Percentiles rank a stretch among this genome's conserved stretches.
These are phyloP conservation scores for Amphiprion percula DNA, from an alignment of 2,113 vertebrate species.

Conservation along the genomic window DNA sequence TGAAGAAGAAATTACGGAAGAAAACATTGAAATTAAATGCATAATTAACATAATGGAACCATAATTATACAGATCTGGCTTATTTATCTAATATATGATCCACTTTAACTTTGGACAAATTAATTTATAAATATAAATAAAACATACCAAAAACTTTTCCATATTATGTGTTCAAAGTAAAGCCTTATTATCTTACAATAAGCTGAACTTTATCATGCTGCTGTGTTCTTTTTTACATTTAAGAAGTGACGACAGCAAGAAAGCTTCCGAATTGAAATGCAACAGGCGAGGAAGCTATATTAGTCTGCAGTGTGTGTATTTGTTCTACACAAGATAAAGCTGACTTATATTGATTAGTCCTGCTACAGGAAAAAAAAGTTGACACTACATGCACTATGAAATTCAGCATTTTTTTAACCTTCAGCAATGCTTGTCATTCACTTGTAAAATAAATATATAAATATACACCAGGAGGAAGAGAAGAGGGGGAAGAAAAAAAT, in stretches of 20 bases:
- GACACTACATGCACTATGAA: conserved; percentile 82
- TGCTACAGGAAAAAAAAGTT: conserved; percentile 58
- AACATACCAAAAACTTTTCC: not conserved
- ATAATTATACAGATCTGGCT: not conserved
- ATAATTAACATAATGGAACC: conserved; percentile 27
- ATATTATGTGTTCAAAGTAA: not conserved
- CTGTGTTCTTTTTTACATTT: conserved; percentile 19
- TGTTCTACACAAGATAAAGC: conserved; percentile 70
- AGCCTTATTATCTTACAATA: conserved; percentile 1
- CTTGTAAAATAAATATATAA: conserved; percentile 86
- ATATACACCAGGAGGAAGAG: conserved; percentile 70
- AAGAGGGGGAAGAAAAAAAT: conserved; percentile 74
- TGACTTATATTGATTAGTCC: conserved; percentile 81
- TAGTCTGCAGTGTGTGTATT: conserved; percentile 59
- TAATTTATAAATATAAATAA: not conserved
- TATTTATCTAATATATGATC: not conserved
- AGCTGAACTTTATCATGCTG: not conserved
- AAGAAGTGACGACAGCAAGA: conserved; percentile 5
- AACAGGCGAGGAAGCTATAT: conserved; percentile 63
- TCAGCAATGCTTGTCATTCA: conserved; percentile 84
- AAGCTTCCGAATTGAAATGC: conserved; percentile 38
- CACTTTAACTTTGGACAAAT: not conserved
- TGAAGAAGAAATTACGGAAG: conserved; percentile 1
- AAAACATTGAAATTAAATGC: not conserved
- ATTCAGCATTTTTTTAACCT: conserved; percentile 88